Evolutionary conservation across 2,888 invertebrate genomes (phyloP), one percentile per base, ranked within the genome.

Genomic region (Drosophila tripunctata): DNA sequence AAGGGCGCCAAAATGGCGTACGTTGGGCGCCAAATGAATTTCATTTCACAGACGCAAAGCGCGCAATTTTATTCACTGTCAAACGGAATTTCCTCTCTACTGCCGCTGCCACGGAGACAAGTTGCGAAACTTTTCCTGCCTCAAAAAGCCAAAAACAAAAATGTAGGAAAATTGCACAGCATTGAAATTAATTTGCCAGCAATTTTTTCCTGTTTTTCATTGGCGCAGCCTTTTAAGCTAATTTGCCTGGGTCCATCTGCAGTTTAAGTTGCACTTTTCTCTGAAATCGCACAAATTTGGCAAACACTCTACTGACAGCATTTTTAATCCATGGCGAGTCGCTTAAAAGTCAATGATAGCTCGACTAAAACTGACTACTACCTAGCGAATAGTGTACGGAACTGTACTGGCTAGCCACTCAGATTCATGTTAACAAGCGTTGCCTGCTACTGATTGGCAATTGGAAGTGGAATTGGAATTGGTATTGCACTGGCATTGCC

Each of bases 21-120:
- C 64, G 50, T 50, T 67, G 73, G 76, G 85, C 85, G 87, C 83
- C 83, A 84, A 82, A 85, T 87, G 87, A 84, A 82, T 87, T 84
- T 87, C 67, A 85, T 73, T 82, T 82, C 54, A 35, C 84, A 87
- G 78, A 87, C 71, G 85, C 87, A 82, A 76, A 62, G 77, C 78
- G 73, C 67, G 67, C 83, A 83, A 61, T 86, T 82, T 86, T 86
- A 82, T 82, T 78, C 81, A 73, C 86, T 86, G 81, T 86, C 81
- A 86, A 82, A 86, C 81, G 60, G 57, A 83, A 83, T 82, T 81
- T 86, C 74, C 74, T 58, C 50, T 45, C 62, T 64, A 58, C 58
- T 62, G 30, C 43, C 43, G 33, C 4, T 12, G 10, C 36, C 48
- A 43, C n/a, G 24, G 24, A 43, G 43, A 14, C 31, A 44, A 62